These are phyloP conservation scores for Bugulina stolonifera DNA, from an alignment of 2,888 invertebrate species.

Conservation along the genomic window DNA sequence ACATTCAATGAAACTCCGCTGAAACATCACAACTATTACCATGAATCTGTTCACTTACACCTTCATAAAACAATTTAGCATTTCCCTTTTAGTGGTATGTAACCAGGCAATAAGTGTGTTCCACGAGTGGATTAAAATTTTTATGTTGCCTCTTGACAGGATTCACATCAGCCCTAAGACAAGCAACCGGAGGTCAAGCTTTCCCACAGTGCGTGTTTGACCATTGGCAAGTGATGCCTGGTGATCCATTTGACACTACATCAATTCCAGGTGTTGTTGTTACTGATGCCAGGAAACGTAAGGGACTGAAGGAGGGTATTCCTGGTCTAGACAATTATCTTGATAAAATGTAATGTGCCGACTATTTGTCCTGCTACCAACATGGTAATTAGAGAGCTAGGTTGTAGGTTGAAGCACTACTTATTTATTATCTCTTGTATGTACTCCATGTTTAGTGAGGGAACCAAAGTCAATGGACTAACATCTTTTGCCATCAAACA, in stretches of 20 bases:
- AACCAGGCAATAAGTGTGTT: no score
- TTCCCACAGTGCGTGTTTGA: slow-evolving; percentile 99
- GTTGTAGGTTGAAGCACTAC: background rate
- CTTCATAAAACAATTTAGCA: no score
- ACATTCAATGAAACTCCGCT: no score
- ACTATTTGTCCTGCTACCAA: background rate
- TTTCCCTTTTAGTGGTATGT: no score
- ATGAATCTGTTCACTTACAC: no score
- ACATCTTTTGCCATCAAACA: no score
- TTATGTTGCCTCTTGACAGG: slow-evolving; percentile 53
- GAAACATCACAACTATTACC: no score
- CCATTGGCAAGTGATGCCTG: slow-evolving; percentile 96
- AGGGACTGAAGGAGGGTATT: slow-evolving; percentile 96
- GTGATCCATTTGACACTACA: slow-evolving; percentile 75
- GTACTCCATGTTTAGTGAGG: no score
- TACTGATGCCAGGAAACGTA: slow-evolving; percentile 92
- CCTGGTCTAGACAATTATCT: slow-evolving; percentile 90
- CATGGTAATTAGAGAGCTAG: background rate
- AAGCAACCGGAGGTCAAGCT: slow-evolving; percentile 96
- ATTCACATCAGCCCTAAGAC: slow-evolving; percentile 94
- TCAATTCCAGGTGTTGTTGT: slow-evolving; percentile 54
- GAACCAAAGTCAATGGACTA: no score
- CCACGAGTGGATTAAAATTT: no score
- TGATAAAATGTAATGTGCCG: slow-evolving; percentile 85
- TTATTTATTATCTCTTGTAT: background rate